Percentiles rank a stretch among this genome's conserved stretches.
Evolutionary conservation across 2,113 vertebrate species (phyloP).

Genomic region (Columbina picui): DNA sequence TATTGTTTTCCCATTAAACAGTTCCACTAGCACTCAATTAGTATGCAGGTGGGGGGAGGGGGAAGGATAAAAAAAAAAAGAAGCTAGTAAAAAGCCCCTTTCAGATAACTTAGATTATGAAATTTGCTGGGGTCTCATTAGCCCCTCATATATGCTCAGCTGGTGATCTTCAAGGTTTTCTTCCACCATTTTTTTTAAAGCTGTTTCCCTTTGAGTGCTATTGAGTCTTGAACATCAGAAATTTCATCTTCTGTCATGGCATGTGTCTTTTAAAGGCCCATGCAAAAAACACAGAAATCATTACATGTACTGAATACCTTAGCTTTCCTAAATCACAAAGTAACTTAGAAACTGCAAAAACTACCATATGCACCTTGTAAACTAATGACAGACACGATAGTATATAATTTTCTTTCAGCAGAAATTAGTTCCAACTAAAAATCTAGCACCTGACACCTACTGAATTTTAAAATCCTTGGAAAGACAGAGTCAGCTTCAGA

Average conservation of each 20-base stretch:
- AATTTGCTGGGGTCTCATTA: conserved; percentile 21
- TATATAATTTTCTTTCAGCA: neutral
- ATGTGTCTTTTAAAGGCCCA: neutral
- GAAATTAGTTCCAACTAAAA: neutral
- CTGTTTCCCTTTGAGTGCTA: neutral
- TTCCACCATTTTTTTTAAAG: neutral
- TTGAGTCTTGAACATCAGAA: neutral
- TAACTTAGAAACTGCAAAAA: neutral
- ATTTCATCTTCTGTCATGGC: neutral
- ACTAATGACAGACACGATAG: neutral
- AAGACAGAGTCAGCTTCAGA: neutral
- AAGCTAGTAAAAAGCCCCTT: neutral
- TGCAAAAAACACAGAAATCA: neutral
- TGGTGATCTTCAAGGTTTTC: neutral
- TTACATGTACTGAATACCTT: neutral
- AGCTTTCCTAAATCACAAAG: neutral
- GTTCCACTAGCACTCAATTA: neutral
- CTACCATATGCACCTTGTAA: neutral
- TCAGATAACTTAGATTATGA: neutral
- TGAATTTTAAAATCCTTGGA: neutral
- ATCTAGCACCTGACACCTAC: neutral
- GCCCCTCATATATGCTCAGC: neutral
- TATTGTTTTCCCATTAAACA: conserved; percentile 26
- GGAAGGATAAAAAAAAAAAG: accelerated
- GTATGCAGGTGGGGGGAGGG: neutral